Evolutionary conservation across 1,140 invertebrate genomes (phyloP).

Genomic region (Planococcus citri): DNA sequence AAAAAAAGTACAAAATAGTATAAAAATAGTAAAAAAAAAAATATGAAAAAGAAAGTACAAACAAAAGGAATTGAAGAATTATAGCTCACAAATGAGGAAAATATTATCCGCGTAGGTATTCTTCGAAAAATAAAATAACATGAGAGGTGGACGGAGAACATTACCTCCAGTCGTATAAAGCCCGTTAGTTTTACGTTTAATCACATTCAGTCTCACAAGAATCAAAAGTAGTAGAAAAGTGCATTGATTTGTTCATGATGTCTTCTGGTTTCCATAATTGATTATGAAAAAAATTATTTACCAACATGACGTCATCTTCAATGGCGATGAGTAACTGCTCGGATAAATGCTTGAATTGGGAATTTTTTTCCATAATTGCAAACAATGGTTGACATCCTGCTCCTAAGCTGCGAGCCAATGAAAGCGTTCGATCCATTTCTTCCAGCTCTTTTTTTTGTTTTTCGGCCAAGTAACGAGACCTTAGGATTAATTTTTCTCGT

Average conservation of each 20-base stretch:
- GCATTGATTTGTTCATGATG: constrained; percentile 29
- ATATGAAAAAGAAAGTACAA: too few relatives aligned
- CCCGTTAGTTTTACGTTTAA: neutral
- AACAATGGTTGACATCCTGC: constrained; percentile 25
- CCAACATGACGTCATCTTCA: constrained; percentile 36
- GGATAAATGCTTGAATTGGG: constrained; percentile 23
- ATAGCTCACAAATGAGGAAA: too few relatives aligned
- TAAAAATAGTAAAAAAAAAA: too few relatives aligned
- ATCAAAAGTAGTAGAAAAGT: neutral
- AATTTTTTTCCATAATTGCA: constrained; percentile 23
- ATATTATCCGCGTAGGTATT: too few relatives aligned
- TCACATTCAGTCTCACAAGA: constrained; percentile 12
- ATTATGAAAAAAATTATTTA: constrained; percentile 42
- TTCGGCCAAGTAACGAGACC: constrained; percentile 32
- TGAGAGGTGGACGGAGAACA: neutral
- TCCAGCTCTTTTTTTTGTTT: constrained; percentile 25
- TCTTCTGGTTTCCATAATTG: constrained; percentile 45
- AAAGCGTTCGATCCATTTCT: constrained; percentile 26
- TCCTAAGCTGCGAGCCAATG: constrained; percentile 26
- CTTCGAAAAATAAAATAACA: too few relatives aligned
- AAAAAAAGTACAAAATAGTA: too few relatives aligned
- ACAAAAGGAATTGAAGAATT: too few relatives aligned
- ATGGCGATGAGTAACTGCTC: constrained; percentile 27
- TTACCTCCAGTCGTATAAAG: neutral
- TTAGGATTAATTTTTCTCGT: constrained; percentile 37